phyloP scores from a whole-genome alignment of 2,113 vertebrate species.

The Calyptomena viridis region DNA sequence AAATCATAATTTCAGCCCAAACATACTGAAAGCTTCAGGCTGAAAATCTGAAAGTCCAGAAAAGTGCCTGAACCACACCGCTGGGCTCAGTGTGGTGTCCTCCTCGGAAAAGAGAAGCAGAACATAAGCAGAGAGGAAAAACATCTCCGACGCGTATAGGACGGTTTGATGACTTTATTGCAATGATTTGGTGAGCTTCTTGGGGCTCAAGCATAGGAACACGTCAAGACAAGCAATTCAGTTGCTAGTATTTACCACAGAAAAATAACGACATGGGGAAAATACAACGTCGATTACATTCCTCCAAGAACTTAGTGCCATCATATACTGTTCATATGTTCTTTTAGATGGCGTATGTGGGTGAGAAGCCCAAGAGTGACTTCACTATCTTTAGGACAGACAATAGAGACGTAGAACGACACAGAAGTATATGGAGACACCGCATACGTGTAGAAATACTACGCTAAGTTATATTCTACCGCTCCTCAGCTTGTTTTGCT shows the following conservation, averaged over 20 bases:
- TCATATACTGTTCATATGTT: slow-evolving; percentile 30
- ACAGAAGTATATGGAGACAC: neutral
- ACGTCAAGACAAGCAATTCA: slow-evolving; percentile 55
- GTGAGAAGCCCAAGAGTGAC: neutral
- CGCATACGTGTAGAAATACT: neutral
- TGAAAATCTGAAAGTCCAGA: neutral
- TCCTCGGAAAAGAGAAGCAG: neutral
- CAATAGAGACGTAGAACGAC: neutral
- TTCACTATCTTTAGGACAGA: neutral
- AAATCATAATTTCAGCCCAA: slow-evolving; percentile 58
- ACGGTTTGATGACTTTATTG: slow-evolving; percentile 49
- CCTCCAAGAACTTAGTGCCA: slow-evolving; percentile 44
- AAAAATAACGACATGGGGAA: slow-evolving; percentile 33
- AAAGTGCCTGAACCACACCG: no score
- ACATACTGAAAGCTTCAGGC: neutral
- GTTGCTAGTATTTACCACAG: slow-evolving; percentile 60
- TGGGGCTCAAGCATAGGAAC: slow-evolving; percentile 35
- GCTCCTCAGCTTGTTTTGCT: neutral
- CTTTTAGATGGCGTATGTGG: slow-evolving; percentile 10
- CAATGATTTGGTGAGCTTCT: slow-evolving; percentile 61
- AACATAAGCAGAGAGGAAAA: neutral
- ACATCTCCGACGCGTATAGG: neutral
- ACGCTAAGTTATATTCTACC: neutral
- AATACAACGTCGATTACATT: slow-evolving; percentile 39
- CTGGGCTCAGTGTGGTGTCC: neutral